Evolutionary conservation across 2,888 invertebrate genomes (phyloP).

Genomic region (Amblyteles armatorius): DNA sequence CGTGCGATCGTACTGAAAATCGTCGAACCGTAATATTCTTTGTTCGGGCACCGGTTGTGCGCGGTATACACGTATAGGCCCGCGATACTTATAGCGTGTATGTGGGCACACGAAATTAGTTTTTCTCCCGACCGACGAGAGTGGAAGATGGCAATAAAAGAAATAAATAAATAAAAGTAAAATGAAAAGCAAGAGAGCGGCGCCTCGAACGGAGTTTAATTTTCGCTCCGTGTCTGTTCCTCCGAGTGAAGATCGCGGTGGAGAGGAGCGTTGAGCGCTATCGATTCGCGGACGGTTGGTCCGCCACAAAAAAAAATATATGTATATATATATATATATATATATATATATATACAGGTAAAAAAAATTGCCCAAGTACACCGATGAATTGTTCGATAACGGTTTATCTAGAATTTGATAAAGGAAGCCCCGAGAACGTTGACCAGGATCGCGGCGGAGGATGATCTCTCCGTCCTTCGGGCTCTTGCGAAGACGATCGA

Average conservation of each 20-base stretch:
- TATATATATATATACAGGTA: neutral
- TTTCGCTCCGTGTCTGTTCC: constrained; percentile 54
- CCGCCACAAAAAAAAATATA: constrained; percentile 16
- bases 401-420: constrained; percentile 46
- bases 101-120: constrained; percentile 50
- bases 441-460: neutral
- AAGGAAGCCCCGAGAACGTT: neutral
- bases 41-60: constrained; percentile 64
- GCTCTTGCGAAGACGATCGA: neutral
- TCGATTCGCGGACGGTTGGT: constrained; percentile 35
- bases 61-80: constrained; percentile 34
- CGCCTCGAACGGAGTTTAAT: constrained; percentile 49
- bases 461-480: neutral
- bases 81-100: constrained; percentile 11
- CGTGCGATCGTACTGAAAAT: constrained; percentile 67
- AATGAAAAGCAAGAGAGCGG: constrained; percentile 20
- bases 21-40: constrained; percentile 67
- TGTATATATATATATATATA: neutral
- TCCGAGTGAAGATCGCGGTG: constrained; percentile 31
- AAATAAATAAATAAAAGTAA: constrained; percentile 56
- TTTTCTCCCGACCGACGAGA: constrained; percentile 44
- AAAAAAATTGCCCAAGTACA: constrained; percentile 35
- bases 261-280: constrained; percentile 8
- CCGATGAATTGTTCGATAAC: constrained; percentile 44
- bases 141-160: constrained; percentile 19